phyloP scores from a whole-genome alignment of 2,888 invertebrate species.

The Drosophila fulvimacula region DNA sequence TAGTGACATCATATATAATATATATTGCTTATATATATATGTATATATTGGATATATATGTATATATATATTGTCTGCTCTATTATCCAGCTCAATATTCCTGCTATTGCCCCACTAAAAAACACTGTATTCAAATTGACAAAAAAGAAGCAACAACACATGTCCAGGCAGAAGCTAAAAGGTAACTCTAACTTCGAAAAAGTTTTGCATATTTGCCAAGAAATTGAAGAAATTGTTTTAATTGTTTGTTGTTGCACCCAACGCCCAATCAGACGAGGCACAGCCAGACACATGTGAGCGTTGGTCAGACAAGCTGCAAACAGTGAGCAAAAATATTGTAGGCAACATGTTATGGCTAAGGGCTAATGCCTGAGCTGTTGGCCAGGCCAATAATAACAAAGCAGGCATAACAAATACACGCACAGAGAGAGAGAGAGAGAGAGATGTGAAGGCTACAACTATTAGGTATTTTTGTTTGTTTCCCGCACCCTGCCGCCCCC shows the following conservation, averaged over 20 bases:
- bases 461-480: constrained; percentile 47
- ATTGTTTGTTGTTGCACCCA: constrained; percentile 54
- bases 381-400: constrained; percentile 71
- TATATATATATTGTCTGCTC: not conserved
- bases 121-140: not conserved
- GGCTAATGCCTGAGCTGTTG: constrained; percentile 46
- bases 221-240: constrained; percentile 73
- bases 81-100: not conserved
- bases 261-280: not conserved
- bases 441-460: constrained; percentile 46
- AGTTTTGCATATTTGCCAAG: constrained; percentile 66
- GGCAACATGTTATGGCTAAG: constrained; percentile 46
- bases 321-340: constrained; percentile 20
- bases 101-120: not conserved
- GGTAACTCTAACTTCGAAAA: constrained; percentile 25
- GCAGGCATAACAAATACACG: constrained; percentile 34
- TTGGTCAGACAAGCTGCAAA: constrained; percentile 10
- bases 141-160: not conserved
- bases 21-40: too few relatives aligned
- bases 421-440: not conserved
- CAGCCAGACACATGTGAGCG: not conserved
- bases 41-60: too few relatives aligned
- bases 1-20: too few relatives aligned
- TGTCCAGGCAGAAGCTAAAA: not conserved
- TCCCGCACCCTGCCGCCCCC: not conserved